Base-by-base conservation (phyloP, 2,797 vertebrate genomes). In the Sphenopsis melanotis region DNA sequence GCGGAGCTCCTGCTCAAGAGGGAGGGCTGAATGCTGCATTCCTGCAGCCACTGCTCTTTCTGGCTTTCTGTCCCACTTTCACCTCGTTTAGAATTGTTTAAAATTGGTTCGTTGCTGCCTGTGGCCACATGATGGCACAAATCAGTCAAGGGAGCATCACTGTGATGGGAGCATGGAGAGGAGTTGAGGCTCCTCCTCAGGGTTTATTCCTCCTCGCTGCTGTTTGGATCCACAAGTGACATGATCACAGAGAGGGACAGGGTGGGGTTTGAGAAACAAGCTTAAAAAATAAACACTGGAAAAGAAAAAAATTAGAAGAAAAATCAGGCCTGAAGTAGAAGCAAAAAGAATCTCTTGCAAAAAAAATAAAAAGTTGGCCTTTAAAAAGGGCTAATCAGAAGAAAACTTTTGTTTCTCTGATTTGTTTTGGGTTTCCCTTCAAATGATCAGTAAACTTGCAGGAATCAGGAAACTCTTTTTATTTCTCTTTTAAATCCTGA, bases 81-180 rank as follows among this genome's bases (percentile, higher is more conserved):
- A 18, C 30, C 88, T 44, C 10, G 0, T 30, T 10, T 30, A 4
- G 26, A 47, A 10, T 8, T 4, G 13, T 56, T 87, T 66, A 22
- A 37, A 61, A 81, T 37, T 32, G 68, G 23, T 44, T 52, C 50
- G 66, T 63, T 97, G 87, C 97, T 83, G 75, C 17, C 3, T 65
- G 89, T 95, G 84, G 63, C 98, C 98, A 94, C 98, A 97, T 53
- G 98, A 94, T 97, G 98, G 98, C 98, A 97, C 90, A 53, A 97
- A 87, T 85, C 69, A 87, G 89, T 97, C 97, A 96, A 77, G 92
- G 23, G 82, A 96, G 88, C 94, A 15, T 69, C 53, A 3, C 12
- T 15, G 1, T 16, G 26, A 9, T 24, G 18, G 2, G 12, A 36
- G 65, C 37, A 16, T 2, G 64, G 63, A 74, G 76, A 60, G 60